These are phyloP conservation scores for Gouania willdenowi DNA, from an alignment of 2,797 vertebrate genomes.

Conservation along the genomic window DNA sequence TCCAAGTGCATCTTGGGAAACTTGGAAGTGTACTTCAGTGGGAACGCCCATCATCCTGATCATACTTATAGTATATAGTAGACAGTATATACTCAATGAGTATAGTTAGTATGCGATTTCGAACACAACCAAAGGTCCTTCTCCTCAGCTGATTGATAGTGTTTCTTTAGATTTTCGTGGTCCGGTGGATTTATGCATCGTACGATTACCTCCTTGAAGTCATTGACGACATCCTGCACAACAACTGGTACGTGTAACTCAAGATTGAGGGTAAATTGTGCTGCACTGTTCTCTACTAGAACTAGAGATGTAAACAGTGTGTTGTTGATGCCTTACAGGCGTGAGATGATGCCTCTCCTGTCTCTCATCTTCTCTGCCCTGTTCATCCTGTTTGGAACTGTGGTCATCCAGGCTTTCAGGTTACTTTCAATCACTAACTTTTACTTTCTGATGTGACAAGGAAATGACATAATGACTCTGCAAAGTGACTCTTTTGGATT, in stretches of 20 bases:
- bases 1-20: too few species aligned
- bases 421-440: too few species aligned
- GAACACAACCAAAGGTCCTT: background rate
- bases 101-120: too few species aligned
- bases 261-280: background rate
- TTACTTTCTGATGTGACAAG: too few species aligned
- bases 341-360: constrained; percentile 96
- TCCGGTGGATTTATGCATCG: constrained; percentile 85
- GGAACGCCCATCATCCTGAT: too few species aligned
- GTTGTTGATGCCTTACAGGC: constrained; percentile 75
- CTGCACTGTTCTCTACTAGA: background rate
- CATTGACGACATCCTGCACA: constrained; percentile 88
- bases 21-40: too few species aligned
- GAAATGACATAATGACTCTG: background rate
- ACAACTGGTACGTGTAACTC: constrained; percentile 82
- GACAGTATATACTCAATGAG: too few species aligned
- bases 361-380: constrained; percentile 94
- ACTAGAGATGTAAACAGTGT: background rate
- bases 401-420: constrained; percentile 97
- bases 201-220: constrained; percentile 84
- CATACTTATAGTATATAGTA: too few species aligned
- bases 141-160: background rate
- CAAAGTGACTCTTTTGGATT: background rate
- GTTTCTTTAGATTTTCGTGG: constrained; percentile 82
- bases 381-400: constrained; percentile 96